phyloP scores from a whole-genome alignment of 2,888 invertebrate species.

The Leucophenga maculata region DNA sequence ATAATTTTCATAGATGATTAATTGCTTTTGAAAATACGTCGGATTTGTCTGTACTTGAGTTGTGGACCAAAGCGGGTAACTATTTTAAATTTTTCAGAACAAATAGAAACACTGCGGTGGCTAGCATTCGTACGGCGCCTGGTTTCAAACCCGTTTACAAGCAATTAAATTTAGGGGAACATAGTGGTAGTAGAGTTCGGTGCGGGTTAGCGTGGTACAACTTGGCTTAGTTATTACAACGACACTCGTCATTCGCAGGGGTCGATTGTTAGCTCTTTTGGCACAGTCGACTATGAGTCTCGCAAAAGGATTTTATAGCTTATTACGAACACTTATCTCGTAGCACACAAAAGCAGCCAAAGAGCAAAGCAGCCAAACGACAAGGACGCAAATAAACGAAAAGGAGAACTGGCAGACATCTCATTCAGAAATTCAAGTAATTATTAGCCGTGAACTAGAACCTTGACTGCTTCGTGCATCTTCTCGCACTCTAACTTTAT shows the following conservation, averaged over 20 bases:
- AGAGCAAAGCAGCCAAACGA: constrained; percentile 23
- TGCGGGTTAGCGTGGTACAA: too few species aligned
- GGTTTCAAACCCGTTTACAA: constrained; percentile 20
- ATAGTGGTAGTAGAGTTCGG: background rate
- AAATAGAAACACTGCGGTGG: too few species aligned
- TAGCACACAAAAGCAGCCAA: background rate
- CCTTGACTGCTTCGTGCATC: too few species aligned
- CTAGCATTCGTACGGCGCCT: too few species aligned
- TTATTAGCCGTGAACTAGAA: constrained; percentile 55
- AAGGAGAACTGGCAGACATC: background rate
- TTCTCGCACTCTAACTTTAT: too few species aligned
- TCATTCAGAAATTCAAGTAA: constrained; percentile 53
- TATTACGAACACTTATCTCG: constrained; percentile 16
- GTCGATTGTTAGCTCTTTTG: background rate
- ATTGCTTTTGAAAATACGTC: constrained; percentile 10
- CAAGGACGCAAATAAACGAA: background rate
- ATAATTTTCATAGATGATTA: constrained; percentile 20
- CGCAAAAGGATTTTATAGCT: constrained; percentile 25
- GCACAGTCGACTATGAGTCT: constrained; percentile 14
- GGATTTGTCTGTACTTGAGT: background rate
- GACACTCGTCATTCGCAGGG: background rate
- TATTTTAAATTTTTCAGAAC: too few species aligned
- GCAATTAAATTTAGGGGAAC: constrained; percentile 15
- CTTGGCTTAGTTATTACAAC: too few species aligned
- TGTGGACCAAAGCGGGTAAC: background rate